Percentiles rank a stretch among this genome's conserved stretches.
Evolutionary conservation across 2,888 invertebrate genomes (phyloP).

Genomic region (Mythimna vitellina): DNA sequence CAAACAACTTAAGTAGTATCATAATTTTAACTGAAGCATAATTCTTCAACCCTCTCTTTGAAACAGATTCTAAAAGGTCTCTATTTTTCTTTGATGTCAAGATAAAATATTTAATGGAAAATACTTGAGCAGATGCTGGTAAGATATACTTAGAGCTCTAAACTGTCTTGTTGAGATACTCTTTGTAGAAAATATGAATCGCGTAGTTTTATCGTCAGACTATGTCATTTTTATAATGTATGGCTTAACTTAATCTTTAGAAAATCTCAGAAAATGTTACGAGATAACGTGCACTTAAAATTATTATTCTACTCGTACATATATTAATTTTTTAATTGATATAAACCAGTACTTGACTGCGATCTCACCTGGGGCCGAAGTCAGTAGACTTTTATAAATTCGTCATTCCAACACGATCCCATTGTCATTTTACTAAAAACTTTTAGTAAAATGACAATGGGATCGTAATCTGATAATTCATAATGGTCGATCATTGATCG

Average conservation of each 20-base stretch:
- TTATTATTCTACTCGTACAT: too few relatives aligned
- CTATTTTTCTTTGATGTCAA: slow-evolving; percentile 10
- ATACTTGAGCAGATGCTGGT: slow-evolving; percentile 7
- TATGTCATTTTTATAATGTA: not conserved
- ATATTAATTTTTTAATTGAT: too few relatives aligned
- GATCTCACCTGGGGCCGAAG: too few relatives aligned
- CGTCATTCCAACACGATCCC: too few relatives aligned
- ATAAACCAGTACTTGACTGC: too few relatives aligned
- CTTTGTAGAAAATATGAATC: not conserved
- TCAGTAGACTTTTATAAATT: too few relatives aligned
- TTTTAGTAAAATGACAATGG: too few relatives aligned
- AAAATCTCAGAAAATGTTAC: not conserved
- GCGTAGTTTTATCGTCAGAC: not conserved
- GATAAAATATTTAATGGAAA: slow-evolving; percentile 10
- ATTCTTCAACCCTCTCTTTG: not conserved
- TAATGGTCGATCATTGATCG: too few relatives aligned
- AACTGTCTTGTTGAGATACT: not conserved
- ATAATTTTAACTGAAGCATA: not conserved
- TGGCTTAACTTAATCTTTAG: not conserved
- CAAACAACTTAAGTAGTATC: not conserved
- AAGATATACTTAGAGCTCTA: not conserved
- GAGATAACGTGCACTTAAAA: not conserved
- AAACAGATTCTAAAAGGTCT: not conserved
- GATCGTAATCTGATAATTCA: too few relatives aligned
- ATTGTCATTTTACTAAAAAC: too few relatives aligned